Evolutionary conservation across 2,797 vertebrate genomes (phyloP), one percentile per base, ranked within the genome.

Genomic region (Alca torda): DNA sequence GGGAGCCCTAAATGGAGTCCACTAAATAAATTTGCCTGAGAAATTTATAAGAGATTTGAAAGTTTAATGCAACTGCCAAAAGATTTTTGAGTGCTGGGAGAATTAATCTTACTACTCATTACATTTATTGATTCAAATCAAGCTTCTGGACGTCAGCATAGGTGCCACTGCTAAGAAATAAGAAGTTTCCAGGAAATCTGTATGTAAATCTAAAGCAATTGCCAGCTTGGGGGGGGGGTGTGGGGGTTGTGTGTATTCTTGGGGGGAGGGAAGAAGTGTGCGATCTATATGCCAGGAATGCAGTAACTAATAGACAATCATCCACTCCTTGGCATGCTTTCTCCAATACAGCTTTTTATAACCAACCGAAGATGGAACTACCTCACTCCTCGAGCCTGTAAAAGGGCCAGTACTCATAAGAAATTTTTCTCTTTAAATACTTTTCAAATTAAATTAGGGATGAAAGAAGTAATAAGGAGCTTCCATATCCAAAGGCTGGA

Each of bases 31-130:
- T 85, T 39, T 78, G 45, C 68, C 46, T 20, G 18, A 83, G 75
- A 82, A 77, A 96, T 90, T 87, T 79, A 74, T 84, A 79, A 1
- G 1, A 28, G 43, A 67, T 95, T 76, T 91, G 82, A 93, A 96
- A 92, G 68, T 87, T 87, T 79, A 96, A 93, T 89, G 75, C 64
- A 90, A 76, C 88, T 94, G 95, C 96, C 96, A 95, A 80, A 95
- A 84, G 41, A 82, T 50, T 94, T 21, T 80, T 81, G 84, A 89
- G 51, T 2, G 13, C 86, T 74, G 59, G 24, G 24, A 90, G 63
- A 77, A 93, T 96, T 95, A 37, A 89, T 94, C 85, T 78, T 64
- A 11, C 64, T 50, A 8, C 60, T 93, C 74, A 90, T 95, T 96
- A 84, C 68, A 70, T 80, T 87, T 96, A 97, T 96, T 54, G 94